Conservation (phyloP, 2,113 vertebrate genomes). For the Connochaetes taurinus region DNA sequence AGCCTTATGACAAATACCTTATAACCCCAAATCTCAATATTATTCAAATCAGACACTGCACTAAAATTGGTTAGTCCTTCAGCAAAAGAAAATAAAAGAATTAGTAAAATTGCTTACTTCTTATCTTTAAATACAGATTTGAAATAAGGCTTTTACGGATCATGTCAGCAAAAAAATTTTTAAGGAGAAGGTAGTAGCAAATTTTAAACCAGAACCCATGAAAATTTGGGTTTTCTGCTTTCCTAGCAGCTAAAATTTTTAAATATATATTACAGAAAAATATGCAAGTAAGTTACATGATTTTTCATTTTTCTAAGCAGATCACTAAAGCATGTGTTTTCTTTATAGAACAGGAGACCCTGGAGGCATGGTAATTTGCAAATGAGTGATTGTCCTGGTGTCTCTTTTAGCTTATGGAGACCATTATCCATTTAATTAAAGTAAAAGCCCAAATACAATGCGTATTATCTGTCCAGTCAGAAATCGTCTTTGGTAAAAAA, state of each 20-base stretch:
- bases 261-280: neutral
- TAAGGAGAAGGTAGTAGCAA: neutral
- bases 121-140: neutral
- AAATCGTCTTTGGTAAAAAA: conserved; percentile 21
- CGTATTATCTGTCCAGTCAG: neutral
- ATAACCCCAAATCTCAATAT: neutral
- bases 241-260: neutral
- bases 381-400: neutral
- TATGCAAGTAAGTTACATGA: neutral
- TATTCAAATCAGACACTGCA: neutral
- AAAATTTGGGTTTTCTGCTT: neutral
- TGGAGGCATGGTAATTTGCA: neutral
- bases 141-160: neutral
- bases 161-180: neutral
- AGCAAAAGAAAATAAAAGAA: neutral
- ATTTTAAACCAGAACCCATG: neutral
- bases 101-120: neutral
- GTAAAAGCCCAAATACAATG: conserved; percentile 10
- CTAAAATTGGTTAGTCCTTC: neutral
- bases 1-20: neutral
- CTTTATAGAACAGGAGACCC: neutral
- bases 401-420: neutral
- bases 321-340: neutral
- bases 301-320: conserved; percentile 16
- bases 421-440: conserved; percentile 49